Base-by-base conservation (phyloP, 1,140 invertebrate genomes). In the Hormaphis cornu region DNA sequence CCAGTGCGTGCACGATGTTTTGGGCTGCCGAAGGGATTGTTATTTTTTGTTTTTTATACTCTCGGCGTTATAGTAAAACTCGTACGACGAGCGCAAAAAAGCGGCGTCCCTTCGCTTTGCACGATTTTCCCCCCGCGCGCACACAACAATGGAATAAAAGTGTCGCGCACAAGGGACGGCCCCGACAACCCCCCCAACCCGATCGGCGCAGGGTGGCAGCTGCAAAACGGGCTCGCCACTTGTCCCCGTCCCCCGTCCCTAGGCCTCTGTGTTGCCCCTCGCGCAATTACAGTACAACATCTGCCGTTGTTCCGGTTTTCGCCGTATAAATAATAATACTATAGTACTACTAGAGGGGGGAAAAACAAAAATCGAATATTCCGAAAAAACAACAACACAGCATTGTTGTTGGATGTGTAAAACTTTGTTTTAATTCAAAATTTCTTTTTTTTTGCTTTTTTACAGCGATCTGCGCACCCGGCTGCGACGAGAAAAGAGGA, bases 381-480 rank as follows among this genome's bases (percentile, higher is more conserved):
- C n/a, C n/a, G n/a, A n/a, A n/a, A n/a, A n/a, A n/a, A n/a, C n/a
- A n/a, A n/a, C n/a, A n/a, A n/a, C n/a, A n/a, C n/a, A n/a, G n/a
- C n/a, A n/a, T n/a, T n/a, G n/a, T n/a, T 14, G 35, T 14, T 37
- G 14, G 14, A 37, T 37, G n/a, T 72, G 59, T 74, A 77, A 79
- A 79, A 77, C 77, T 80, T 77, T 75, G 70, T 72, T 74, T 78
- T 79, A 79, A 78, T 78, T 79, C 76, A 77, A n/a, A n/a, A n/a
- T n/a, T n/a, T n/a, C 79, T 76, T 75, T 76, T 75, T 81, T 22
- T 54, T 54, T 56, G 42, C 58, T 70, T 70, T 44, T 70, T 48
- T 90, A 76, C 86, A 95, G 91, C 91, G 76, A 87, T 89, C 76
- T 98, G 95, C 82, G 81, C 88, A 77, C 85, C 90, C 77, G 94